Percentiles rank a stretch among this genome's conserved stretches.
These are phyloP conservation scores for Sarcophaga bullata DNA, from an alignment of 1,140 invertebrate species.

Conservation along the genomic window DNA sequence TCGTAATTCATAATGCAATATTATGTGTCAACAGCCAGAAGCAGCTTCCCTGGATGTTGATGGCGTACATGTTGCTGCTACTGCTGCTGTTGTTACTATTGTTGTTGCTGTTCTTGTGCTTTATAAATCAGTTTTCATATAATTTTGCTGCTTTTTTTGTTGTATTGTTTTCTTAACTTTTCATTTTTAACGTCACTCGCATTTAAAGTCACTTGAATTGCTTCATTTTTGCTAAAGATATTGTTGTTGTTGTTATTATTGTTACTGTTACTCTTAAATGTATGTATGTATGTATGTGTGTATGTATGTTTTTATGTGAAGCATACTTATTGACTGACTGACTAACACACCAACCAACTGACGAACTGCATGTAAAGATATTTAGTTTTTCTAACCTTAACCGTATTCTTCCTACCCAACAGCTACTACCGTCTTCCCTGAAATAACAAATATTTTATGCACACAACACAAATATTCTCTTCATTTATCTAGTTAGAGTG, in stretches of 20 bases:
- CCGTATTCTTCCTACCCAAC: not conserved
- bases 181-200: not conserved
- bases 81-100: too few relatives aligned
- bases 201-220: slow-evolving; percentile 4
- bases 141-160: not conserved
- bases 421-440: not conserved
- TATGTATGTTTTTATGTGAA: too few relatives aligned
- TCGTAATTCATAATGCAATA: not conserved
- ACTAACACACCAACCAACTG: too few relatives aligned
- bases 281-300: too few relatives aligned
- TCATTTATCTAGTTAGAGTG: not conserved
- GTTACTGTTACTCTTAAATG: too few relatives aligned
- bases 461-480: not conserved
- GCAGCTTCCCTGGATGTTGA: not conserved
- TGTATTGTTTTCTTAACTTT: not conserved
- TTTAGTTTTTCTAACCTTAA: not conserved
- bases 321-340: too few relatives aligned
- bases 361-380: too few relatives aligned
- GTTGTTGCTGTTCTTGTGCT: too few relatives aligned
- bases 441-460: not conserved
- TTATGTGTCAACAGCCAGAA: slow-evolving; percentile 3
- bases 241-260: too few relatives aligned
- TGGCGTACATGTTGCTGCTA: too few relatives aligned
- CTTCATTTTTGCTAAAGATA: not conserved
- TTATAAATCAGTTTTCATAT: not conserved